Evolutionary conservation across 2,113 vertebrate genomes (phyloP).

Genomic region (Nanorana parkeri): DNA sequence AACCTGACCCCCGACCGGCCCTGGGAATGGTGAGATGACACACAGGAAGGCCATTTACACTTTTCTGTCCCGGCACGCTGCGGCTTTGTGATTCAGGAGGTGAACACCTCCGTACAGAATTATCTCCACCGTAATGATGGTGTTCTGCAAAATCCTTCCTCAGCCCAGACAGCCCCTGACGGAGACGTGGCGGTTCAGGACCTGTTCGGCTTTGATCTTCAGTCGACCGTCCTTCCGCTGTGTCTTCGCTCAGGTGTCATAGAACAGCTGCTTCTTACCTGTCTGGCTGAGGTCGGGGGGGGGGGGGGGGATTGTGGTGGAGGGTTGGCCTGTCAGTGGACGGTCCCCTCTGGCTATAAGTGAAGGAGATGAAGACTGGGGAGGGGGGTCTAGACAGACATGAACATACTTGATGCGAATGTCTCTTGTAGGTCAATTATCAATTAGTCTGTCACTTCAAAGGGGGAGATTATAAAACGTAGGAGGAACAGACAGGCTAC

Average conservation of each 20-base stretch:
- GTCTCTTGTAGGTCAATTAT: too few relatives aligned
- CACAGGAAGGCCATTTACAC: constrained; percentile 1
- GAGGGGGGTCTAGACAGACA: not conserved
- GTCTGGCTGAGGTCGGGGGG: not conserved
- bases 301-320: not conserved
- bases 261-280: not conserved
- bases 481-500: too few relatives aligned
- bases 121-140: not conserved
- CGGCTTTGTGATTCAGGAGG: constrained; percentile 16
- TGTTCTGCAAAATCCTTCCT: not conserved
- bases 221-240: not conserved
- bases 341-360: not conserved
- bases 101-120: not conserved
- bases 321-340: not conserved
- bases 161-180: not conserved
- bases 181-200: not conserved
- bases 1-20: not conserved
- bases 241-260: not conserved
- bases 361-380: not conserved
- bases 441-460: too few relatives aligned
- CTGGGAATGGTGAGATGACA: constrained; percentile 12
- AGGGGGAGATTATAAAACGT: too few relatives aligned
- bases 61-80: not conserved
- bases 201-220: constrained; percentile 22
- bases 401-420: too few relatives aligned